Conservation (phyloP, 2,113 vertebrate species). For the Orientallactaga bullata region DNA sequence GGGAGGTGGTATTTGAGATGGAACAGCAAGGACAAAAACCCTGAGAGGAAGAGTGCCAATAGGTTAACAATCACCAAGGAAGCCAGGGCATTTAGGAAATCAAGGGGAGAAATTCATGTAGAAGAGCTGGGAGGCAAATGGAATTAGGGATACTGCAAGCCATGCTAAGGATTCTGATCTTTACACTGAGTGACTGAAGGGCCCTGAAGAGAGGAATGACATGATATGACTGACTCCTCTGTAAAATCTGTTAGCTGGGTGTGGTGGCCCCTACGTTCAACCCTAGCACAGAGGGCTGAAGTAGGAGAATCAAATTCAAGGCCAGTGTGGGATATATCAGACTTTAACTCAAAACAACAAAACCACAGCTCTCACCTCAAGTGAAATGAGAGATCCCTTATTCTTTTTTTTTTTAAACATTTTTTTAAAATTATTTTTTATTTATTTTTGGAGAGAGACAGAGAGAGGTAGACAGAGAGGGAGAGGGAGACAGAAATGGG, state of each 20-base stretch:
- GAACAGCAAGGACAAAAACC: not conserved
- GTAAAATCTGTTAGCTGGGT: not conserved
- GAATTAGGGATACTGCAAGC: not conserved
- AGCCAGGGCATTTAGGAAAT: not conserved
- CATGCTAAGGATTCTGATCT: not conserved
- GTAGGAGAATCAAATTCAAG: not conserved
- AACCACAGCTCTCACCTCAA: no score
- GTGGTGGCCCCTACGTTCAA: not conserved
- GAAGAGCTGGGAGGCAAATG: not conserved
- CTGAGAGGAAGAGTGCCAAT: not conserved
- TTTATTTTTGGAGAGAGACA: no score
- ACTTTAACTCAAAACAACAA: not conserved
- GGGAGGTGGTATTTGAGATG: not conserved
- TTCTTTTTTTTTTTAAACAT: no score
- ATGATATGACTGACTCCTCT: not conserved
- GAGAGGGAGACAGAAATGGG: no score
- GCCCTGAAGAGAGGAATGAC: slow-evolving; percentile 3
- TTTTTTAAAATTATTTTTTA: no score
- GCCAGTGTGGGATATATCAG: not conserved
- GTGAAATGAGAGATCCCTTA: no score
- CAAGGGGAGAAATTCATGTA: not conserved
- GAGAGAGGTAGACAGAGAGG: no score
- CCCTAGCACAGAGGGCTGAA: no score
- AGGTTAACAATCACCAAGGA: not conserved
- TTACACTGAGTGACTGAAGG: not conserved